Percentiles rank a stretch among this genome's conserved stretches.
These are phyloP conservation scores for Drosophila picticornis DNA, from an alignment of 2,888 invertebrate species.

Conservation along the genomic window DNA sequence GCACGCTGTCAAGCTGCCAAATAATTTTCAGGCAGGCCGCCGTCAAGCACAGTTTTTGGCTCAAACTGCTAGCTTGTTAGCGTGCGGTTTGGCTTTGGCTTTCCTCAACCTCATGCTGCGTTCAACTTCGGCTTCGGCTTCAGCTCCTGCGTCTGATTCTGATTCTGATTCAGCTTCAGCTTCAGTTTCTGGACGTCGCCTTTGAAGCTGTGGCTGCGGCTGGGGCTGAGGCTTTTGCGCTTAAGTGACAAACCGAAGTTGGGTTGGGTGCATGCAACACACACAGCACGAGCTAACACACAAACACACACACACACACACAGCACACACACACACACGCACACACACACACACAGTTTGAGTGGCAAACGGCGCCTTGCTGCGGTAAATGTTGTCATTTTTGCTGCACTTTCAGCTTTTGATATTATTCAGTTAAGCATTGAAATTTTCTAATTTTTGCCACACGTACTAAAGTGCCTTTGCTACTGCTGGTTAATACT, in stretches of 20 bases:
- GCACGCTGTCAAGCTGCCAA: conserved; percentile 39
- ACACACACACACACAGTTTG: conserved; percentile 11
- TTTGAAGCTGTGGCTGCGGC: conserved; percentile 42
- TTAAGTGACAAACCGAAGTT: conserved; percentile 54
- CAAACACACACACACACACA: not conserved
- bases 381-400: conserved; percentile 40
- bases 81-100: conserved; percentile 61
- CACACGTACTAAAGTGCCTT: conserved; percentile 36
- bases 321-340: conserved; percentile 9
- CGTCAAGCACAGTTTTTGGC: conserved; percentile 47
- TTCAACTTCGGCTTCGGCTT: conserved; percentile 5
- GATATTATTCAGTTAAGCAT: conserved; percentile 34
- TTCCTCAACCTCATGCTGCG: conserved; percentile 9
- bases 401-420: conserved; percentile 22
- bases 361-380: conserved; percentile 35
- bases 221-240: conserved; percentile 43
- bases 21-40: conserved; percentile 49
- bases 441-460: conserved; percentile 48
- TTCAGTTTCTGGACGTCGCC: conserved; percentile 26
- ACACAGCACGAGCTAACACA: not conserved
- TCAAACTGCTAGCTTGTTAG: conserved; percentile 58
- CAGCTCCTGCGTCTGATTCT: conserved; percentile 7
- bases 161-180: not conserved
- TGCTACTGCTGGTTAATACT: conserved; percentile 1
- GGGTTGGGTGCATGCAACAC: conserved; percentile 16